Conservation (phyloP, 2,888 invertebrate genomes). For the Hetaerina titia region DNA sequence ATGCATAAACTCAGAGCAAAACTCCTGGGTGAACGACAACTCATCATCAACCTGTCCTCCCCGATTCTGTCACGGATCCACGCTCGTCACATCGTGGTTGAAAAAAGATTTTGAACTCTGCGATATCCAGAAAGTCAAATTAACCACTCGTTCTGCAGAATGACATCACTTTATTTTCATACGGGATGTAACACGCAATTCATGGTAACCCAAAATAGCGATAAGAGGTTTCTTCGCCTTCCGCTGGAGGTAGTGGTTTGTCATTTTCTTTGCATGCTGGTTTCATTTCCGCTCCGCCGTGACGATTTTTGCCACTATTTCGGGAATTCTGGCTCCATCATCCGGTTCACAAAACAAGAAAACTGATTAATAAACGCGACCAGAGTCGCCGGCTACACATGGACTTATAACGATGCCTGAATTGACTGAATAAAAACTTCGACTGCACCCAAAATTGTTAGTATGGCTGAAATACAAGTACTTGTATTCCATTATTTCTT, state of each 20-base stretch:
- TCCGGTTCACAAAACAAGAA: not conserved
- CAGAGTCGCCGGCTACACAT: not conserved
- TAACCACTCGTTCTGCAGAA: not conserved
- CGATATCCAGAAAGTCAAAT: not conserved
- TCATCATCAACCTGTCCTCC: too few relatives aligned
- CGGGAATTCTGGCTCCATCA: not conserved
- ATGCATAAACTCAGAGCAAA: too few relatives aligned
- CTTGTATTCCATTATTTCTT: too few relatives aligned
- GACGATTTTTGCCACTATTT: not conserved
- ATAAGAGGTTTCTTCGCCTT: not conserved
- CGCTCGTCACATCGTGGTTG: not conserved
- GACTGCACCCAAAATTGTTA: too few relatives aligned
- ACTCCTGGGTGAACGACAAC: too few relatives aligned
- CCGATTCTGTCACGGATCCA: too few relatives aligned
- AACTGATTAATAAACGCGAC: not conserved
- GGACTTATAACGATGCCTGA: too few relatives aligned
- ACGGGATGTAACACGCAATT: not conserved
- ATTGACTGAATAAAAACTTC: too few relatives aligned
- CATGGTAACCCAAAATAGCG: not conserved
- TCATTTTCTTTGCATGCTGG: not conserved
- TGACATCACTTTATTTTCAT: not conserved
- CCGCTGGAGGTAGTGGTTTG: not conserved
- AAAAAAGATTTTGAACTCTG: not conserved
- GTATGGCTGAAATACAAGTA: too few relatives aligned
- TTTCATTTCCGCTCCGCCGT: not conserved